Evolutionary conservation across 2,113 vertebrate species (phyloP).

Genomic region (Theristicus caerulescens): DNA sequence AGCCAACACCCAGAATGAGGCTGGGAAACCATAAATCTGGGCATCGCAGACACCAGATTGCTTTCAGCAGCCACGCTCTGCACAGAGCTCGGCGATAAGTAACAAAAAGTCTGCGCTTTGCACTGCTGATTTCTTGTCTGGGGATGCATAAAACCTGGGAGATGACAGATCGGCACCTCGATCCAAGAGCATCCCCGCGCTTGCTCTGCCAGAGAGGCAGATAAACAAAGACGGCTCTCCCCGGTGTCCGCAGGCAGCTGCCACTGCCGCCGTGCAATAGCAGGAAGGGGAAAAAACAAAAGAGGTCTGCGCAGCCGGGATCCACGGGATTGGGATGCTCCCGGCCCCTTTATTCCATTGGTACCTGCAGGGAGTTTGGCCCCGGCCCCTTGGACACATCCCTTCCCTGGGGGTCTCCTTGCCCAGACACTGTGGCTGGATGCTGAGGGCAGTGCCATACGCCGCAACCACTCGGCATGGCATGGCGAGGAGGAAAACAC

Average conservation of each 20-base stretch:
- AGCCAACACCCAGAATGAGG: constrained; percentile 12
- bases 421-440: neutral
- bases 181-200: constrained; percentile 28
- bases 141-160: constrained; percentile 58
- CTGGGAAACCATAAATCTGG: constrained; percentile 56
- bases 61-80: constrained; percentile 38
- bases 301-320: neutral
- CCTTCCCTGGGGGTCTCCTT: neutral
- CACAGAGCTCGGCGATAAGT: constrained; percentile 29
- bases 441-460: neutral
- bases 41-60: constrained; percentile 63
- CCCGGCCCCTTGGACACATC: neutral
- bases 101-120: constrained; percentile 51
- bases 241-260: constrained; percentile 14
- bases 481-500: neutral
- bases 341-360: neutral
- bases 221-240: constrained; percentile 55
- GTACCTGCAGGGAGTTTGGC: neutral
- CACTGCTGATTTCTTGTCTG: constrained; percentile 41
- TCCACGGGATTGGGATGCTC: neutral
- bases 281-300: neutral
- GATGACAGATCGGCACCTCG: constrained; percentile 58
- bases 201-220: neutral
- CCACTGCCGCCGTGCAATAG: neutral
- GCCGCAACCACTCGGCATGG: rapidly evolving